A percentile compares a stretch with the other conserved stretches of the same genome.
Evolutionary conservation across 2,797 vertebrate genomes (phyloP).

Genomic region (Spatula versicolor): DNA sequence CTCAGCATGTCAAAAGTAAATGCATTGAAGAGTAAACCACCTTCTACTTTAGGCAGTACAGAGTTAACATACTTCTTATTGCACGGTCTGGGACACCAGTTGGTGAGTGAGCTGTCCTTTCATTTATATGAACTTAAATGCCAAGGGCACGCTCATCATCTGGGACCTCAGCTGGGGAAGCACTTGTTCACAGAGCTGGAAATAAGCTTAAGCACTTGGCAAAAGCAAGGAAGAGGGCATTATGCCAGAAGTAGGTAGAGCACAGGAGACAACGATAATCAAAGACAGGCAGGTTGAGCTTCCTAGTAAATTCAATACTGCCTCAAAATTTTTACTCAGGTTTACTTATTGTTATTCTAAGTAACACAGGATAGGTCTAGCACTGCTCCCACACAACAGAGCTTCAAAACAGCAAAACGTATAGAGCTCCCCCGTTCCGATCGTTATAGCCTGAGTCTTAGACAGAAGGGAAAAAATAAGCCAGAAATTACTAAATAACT

Average conservation of each 20-base stretch:
- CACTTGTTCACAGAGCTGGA: not conserved
- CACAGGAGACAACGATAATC: not conserved
- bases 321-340: not conserved
- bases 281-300: not conserved
- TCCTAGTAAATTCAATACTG: not conserved
- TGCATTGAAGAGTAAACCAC: not conserved
- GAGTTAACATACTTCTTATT: not conserved
- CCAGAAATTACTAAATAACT: not conserved
- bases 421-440: fast-evolving
- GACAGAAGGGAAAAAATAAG: not conserved
- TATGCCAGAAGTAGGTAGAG: not conserved
- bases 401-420: not conserved
- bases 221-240: not conserved
- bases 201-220: not conserved
- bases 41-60: not conserved
- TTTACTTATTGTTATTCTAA: not conserved
- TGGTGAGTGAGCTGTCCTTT: not conserved
- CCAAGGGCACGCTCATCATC: not conserved
- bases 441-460: not conserved
- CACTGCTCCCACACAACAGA: not conserved
- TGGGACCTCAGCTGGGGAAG: not conserved
- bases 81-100: not conserved
- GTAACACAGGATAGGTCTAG: not conserved
- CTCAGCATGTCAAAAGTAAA: not conserved
- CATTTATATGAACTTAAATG: not conserved